Evolutionary conservation across 92 coral and sea anemone genomes (phyloP).

Genomic region (Epizoanthus rinbou): DNA sequence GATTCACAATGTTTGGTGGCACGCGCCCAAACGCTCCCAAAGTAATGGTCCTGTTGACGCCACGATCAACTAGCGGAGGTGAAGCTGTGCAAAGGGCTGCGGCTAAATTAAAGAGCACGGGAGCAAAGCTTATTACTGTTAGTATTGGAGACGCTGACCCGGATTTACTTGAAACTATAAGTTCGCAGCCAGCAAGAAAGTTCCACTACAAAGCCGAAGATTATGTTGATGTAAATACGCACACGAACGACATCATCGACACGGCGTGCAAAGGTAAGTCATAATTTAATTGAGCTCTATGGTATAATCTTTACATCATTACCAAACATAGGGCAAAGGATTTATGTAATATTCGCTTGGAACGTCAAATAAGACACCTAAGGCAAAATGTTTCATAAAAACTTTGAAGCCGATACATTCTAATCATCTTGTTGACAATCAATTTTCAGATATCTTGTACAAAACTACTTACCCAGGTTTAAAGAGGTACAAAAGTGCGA

Average conservation of each 20-base stretch:
- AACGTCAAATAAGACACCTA: too few relatives aligned
- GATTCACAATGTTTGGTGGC: slow-evolving; percentile 90
- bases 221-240: slow-evolving; percentile 42
- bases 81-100: slow-evolving; percentile 53
- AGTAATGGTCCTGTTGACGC: slow-evolving; percentile 71
- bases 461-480: too few relatives aligned
- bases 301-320: background rate
- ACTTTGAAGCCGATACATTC: too few relatives aligned
- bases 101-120: slow-evolving; percentile 71
- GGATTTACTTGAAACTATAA: slow-evolving; percentile 46
- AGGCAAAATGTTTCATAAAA: too few relatives aligned
- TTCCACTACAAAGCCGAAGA: slow-evolving; percentile 53
- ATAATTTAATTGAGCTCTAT: background rate
- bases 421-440: too few relatives aligned
- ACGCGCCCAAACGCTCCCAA: slow-evolving; percentile 79
- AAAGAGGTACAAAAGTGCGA: too few relatives aligned
- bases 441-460: too few relatives aligned
- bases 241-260: slow-evolving; percentile 54
- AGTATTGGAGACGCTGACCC: slow-evolving; percentile 57
- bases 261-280: slow-evolving; percentile 74
- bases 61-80: slow-evolving; percentile 42
- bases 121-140: slow-evolving; percentile 73
- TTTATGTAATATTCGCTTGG: too few relatives aligned
- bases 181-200: slow-evolving; percentile 73
- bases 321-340: too few relatives aligned